Percentiles rank a stretch among this genome's conserved stretches.
Conservation (phyloP, 35 echinoderm and acorn worm genomes). For the Heliocidaris tuberculata region DNA sequence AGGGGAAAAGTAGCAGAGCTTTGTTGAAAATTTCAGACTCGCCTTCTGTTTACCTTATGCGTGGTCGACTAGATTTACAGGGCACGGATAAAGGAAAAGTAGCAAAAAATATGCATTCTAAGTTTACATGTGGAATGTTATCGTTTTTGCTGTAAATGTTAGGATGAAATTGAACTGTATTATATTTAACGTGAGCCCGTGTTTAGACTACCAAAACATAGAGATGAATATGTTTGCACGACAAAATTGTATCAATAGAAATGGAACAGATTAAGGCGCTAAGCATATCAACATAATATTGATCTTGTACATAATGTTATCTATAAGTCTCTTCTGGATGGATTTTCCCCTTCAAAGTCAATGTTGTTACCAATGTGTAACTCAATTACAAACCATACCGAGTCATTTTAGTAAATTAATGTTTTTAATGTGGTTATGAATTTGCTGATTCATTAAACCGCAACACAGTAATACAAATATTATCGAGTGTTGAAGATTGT, state of each 20-base stretch:
- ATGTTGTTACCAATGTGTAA: too few relatives aligned
- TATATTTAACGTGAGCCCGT: not conserved
- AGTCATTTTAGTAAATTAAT: too few relatives aligned
- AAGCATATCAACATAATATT: too few relatives aligned
- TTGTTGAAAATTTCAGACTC: conserved; percentile 4
- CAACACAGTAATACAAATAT: too few relatives aligned
- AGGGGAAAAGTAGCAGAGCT: not conserved
- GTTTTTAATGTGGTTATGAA: too few relatives aligned
- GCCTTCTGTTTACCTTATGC: conserved; percentile 23
- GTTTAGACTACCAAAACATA: not conserved
- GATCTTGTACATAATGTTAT: too few relatives aligned
- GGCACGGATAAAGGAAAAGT: not conserved
- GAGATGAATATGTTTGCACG: not conserved
- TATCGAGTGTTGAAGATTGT: too few relatives aligned
- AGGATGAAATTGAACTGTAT: not conserved
- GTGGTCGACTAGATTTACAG: not conserved
- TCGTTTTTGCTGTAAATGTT: not conserved
- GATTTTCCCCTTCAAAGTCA: too few relatives aligned
- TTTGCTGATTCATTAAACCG: too few relatives aligned
- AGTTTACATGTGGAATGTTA: not conserved
- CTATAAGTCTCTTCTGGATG: too few relatives aligned
- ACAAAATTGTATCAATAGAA: not conserved
- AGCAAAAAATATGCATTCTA: not conserved
- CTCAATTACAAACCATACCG: too few relatives aligned
- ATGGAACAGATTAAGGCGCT: too few relatives aligned